These are phyloP conservation scores for Elysia crispata DNA, from an alignment of 2,888 invertebrate species.

Conservation along the genomic window DNA sequence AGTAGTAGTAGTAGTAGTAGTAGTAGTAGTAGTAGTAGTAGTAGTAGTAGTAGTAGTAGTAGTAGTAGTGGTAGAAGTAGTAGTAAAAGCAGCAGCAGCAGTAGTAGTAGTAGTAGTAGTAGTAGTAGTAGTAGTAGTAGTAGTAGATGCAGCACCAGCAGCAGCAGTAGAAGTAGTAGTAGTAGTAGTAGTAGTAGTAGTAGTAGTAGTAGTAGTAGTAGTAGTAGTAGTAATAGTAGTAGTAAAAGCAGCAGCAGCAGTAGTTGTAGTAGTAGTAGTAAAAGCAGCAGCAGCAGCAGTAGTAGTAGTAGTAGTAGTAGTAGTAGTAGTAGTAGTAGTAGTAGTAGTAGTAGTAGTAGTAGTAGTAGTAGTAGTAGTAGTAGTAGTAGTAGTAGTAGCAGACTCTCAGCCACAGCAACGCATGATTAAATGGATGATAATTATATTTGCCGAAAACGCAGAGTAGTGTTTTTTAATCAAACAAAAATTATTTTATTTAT, in stretches of 20 bases:
- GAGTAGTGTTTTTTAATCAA: no score
- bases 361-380: constrained; percentile 9
- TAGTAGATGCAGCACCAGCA: no score
- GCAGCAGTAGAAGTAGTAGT: not conserved
- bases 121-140: constrained; percentile 9
- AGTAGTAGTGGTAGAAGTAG: no score
- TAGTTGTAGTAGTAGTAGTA: no score
- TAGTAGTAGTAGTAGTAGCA: constrained; percentile 1
- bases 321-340: constrained; percentile 9
- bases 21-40: constrained; percentile 4
- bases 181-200: constrained; percentile 9
- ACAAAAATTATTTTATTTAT: no score
- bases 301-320: constrained; percentile 9
- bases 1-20: constrained; percentile 1
- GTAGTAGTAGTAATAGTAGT: constrained; percentile 3
- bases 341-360: constrained; percentile 9
- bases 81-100: no score
- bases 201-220: constrained; percentile 1
- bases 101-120: constrained; percentile 9
- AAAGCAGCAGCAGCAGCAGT: not conserved
- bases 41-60: constrained; percentile 9
- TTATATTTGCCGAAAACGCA: no score
- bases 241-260: no score
- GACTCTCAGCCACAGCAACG: no score
- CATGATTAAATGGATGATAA: no score